Evolutionary conservation across 1,140 invertebrate species (phyloP).

Genomic region (Hycleus phaleratus): DNA sequence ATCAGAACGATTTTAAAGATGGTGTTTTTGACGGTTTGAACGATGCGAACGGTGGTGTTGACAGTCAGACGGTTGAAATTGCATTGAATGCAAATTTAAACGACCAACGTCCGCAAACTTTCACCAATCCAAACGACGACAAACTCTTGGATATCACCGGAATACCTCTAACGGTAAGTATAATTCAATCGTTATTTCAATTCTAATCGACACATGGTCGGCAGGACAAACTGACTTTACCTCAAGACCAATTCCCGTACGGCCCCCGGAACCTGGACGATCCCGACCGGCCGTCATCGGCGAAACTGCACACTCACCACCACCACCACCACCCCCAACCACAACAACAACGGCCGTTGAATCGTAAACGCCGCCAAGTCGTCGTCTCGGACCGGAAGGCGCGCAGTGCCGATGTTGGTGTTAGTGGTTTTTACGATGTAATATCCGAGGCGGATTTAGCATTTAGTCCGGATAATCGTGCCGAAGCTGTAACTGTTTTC

Average conservation of each 20-base stretch:
- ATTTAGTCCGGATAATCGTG: slow-evolving; percentile 73
- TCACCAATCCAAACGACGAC: neutral
- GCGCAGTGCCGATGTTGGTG: slow-evolving; percentile 75
- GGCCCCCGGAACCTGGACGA: slow-evolving; percentile 65
- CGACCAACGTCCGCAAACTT: slow-evolving; percentile 4
- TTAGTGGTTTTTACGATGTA: slow-evolving; percentile 82
- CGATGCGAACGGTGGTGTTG: slow-evolving; percentile 42
- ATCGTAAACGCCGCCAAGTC: slow-evolving; percentile 17
- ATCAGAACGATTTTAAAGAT: slow-evolving; percentile 33
- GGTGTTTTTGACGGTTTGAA: slow-evolving; percentile 32
- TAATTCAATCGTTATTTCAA: too few relatives aligned
- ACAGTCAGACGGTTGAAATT: slow-evolving; percentile 24
- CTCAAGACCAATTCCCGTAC: slow-evolving; percentile 71
- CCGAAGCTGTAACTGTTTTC: slow-evolving; percentile 77
- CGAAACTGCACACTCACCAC: slow-evolving; percentile 17
- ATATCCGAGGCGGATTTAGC: slow-evolving; percentile 85
- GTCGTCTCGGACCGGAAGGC: slow-evolving; percentile 46
- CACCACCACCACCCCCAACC: slow-evolving; percentile 24
- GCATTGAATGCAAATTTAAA: slow-evolving; percentile 4
- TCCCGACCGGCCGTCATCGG: slow-evolving; percentile 4
- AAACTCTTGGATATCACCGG: neutral
- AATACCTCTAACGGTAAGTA: neutral
- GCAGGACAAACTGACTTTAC: neutral
- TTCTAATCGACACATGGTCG: neutral
- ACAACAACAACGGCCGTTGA: slow-evolving; percentile 2